A percentile compares a stretch with the other conserved stretches of the same genome.
Evolutionary conservation across 2,113 vertebrate genomes (phyloP).

Genomic region (Chloropsis hardwickii): DNA sequence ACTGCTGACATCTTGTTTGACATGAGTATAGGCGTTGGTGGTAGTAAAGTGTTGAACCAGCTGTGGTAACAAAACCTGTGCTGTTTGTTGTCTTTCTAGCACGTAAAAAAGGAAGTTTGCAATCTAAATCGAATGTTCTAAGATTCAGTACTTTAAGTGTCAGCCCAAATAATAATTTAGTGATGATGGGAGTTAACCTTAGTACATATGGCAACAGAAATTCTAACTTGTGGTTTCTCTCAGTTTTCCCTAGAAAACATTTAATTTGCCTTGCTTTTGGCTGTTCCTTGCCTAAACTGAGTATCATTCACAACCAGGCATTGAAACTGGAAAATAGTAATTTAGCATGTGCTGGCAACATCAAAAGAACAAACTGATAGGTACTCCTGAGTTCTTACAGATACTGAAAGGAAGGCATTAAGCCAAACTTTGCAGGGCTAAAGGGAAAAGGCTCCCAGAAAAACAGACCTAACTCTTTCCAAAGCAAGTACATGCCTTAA

Average conservation of each 20-base stretch:
- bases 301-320: background rate
- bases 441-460: background rate
- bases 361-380: background rate
- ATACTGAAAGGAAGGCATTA: background rate
- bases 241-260: background rate
- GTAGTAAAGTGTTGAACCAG: background rate
- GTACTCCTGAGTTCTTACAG: background rate
- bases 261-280: background rate
- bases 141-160: background rate
- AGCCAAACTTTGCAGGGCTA: background rate
- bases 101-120: background rate
- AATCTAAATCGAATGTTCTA: background rate
- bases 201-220: background rate
- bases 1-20: background rate
- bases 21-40: background rate
- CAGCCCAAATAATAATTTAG: background rate
- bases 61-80: background rate
- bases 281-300: background rate
- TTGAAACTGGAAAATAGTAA: background rate
- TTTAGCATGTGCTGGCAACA: background rate
- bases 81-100: background rate
- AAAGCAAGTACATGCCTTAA: background rate
- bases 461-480: background rate
- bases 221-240: background rate
- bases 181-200: background rate